Base-by-base conservation (phyloP, 1,140 invertebrate species). In the Plodia interpunctella region DNA sequence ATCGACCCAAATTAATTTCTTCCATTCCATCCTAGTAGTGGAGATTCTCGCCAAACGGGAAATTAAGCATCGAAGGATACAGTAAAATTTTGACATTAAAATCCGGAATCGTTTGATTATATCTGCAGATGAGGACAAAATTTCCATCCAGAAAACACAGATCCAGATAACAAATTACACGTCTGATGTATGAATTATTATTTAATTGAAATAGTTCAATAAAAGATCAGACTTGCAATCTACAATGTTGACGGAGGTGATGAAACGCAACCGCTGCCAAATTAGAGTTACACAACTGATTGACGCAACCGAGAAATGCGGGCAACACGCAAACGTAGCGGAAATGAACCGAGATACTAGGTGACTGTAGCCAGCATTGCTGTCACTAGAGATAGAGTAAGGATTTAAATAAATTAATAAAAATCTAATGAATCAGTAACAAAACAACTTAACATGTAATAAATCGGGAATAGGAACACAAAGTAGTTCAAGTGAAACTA, bases 221-320 rank as follows among this genome's bases (percentile, higher is more conserved):
- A 38, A 17, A 11, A 8, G n/a, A 32, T 21, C 30, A 17, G 13
- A 18, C 18, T 32, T 18, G 17, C 28, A 18, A n/a, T 28, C 28
- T 13, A 18, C 10, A 25, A 13, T 30, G 25, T 54, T 25, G n/a
- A 54, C 13, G 19, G 17, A 28, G 8, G 30, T 32, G 30, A 32
- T 32, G 15, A 15, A 44, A 17, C 44, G 19, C 13, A 25, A 57
- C 28, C 44, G 56, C 11, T 50, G 56, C 56, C 56, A 57, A 57
- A 57, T 57, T 25, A 49, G 21, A 49, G 21, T 57, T 57, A 50
- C 56, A 44, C 21, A 57, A 57, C 13, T 20, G 56, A 57, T 57
- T 49, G 56, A 49, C 44, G 56, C 25, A 57, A 57, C 38, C 51
- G 56, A 9, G 8, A 35, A 21, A 35, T 55, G 53, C 53, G 25